Evolutionary conservation across 1,140 invertebrate species (phyloP).

Genomic region (Sinella curviseta): DNA sequence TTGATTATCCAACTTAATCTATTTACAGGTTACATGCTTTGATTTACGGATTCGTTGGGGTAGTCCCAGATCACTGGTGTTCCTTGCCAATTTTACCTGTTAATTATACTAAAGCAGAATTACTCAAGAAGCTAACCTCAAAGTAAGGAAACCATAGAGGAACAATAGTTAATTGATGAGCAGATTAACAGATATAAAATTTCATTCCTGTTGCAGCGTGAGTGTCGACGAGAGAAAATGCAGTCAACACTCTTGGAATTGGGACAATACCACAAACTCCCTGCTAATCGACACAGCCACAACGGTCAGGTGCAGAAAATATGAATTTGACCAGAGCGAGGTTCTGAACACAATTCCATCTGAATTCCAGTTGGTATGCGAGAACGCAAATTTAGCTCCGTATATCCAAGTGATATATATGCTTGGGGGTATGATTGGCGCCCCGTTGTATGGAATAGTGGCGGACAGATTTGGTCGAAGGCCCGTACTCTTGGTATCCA

Average conservation of each 20-base stretch:
- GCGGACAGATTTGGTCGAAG: slow-evolving; percentile 45
- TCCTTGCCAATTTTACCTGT: slow-evolving; percentile 7
- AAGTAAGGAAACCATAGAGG: slow-evolving; percentile 22
- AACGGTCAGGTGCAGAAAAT: too few relatives aligned
- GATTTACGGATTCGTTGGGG: slow-evolving; percentile 47
- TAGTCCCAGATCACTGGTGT: slow-evolving; percentile 42
- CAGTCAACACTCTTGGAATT: too few relatives aligned
- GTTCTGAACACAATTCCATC: background rate
- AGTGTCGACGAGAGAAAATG: background rate
- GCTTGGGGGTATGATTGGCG: slow-evolving; percentile 45
- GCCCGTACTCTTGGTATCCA: slow-evolving; percentile 37
- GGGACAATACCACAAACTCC: background rate
- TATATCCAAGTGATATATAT: slow-evolving; percentile 46
- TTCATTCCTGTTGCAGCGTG: background rate
- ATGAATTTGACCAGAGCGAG: too few relatives aligned
- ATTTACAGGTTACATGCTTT: background rate
- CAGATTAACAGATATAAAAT: background rate
- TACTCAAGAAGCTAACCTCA: slow-evolving; percentile 42
- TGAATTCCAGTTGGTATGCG: slow-evolving; percentile 38
- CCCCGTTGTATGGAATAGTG: slow-evolving; percentile 43
- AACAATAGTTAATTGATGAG: background rate
- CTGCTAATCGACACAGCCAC: too few relatives aligned
- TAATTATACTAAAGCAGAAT: slow-evolving; percentile 17
- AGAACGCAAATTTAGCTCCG: slow-evolving; percentile 31
- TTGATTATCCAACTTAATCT: too few relatives aligned